Percentiles rank a stretch among this genome's conserved stretches.
These are phyloP conservation scores for Neodon shergylaensis DNA, from an alignment of 2,113 vertebrate species.

Conservation along the genomic window DNA sequence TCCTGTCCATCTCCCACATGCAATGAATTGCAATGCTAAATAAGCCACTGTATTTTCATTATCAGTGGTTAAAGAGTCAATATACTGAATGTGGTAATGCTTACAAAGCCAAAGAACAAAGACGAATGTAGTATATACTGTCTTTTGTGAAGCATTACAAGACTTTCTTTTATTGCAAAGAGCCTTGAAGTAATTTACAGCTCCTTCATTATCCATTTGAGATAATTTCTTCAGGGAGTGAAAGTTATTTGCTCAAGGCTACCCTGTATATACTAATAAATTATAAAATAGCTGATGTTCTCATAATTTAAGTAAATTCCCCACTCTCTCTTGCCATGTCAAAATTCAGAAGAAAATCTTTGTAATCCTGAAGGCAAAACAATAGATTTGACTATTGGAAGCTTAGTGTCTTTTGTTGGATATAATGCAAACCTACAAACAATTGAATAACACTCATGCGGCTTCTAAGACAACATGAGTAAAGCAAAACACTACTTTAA, in stretches of 20 bases:
- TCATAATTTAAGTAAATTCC: slow-evolving; percentile 31
- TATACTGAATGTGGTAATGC: not conserved
- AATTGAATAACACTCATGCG: slow-evolving; percentile 69
- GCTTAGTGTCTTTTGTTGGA: not conserved
- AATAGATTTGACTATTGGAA: slow-evolving; percentile 5
- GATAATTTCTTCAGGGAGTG: slow-evolving; percentile 18
- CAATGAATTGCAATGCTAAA: not conserved
- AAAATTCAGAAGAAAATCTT: not conserved
- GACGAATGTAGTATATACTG: not conserved
- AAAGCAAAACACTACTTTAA: slow-evolving; percentile 71
- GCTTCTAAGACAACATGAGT: slow-evolving; percentile 67
- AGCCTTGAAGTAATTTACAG: slow-evolving; percentile 10
- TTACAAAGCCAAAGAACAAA: not conserved
- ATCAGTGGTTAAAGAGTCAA: not conserved
- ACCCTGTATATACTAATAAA: slow-evolving; percentile 34
- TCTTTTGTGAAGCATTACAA: slow-evolving; percentile 3
- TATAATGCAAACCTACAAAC: slow-evolving; percentile 46
- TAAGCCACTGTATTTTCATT: not conserved
- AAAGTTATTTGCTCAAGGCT: slow-evolving; percentile 35
- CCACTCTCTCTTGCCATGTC: not conserved
- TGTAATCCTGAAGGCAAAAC: not conserved
- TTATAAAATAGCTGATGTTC: slow-evolving; percentile 20
- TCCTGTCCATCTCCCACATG: not conserved
- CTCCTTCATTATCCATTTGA: slow-evolving; percentile 32
- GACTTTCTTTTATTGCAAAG: not conserved